Conservation (phyloP, 2,888 invertebrate species). For the Stenurella melanura region DNA sequence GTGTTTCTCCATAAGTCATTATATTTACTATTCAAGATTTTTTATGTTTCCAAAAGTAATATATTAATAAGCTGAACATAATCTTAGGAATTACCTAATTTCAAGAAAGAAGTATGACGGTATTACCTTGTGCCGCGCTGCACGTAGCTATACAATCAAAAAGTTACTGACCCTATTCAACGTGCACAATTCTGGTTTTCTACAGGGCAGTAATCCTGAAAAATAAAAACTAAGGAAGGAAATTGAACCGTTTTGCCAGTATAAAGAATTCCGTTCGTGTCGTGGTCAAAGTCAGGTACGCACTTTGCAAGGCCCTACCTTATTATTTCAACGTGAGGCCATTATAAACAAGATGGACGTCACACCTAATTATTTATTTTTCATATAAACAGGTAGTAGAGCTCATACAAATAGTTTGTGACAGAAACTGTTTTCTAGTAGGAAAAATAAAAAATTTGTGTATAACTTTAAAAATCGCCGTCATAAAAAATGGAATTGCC, state of each 20-base stretch:
- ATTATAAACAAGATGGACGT: background rate
- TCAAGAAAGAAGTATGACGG: background rate
- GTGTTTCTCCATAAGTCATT: no score
- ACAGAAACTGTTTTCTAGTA: no score
- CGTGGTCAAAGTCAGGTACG: conserved; percentile 17
- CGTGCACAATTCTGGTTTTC: background rate
- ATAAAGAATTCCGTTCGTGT: conserved; percentile 4
- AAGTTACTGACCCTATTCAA: background rate
- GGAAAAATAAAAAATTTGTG: no score
- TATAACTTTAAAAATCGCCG: no score
- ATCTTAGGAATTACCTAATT: background rate
- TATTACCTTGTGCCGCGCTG: background rate
- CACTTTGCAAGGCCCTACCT: conserved; percentile 6
- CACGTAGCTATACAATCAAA: no score
- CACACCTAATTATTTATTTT: background rate
- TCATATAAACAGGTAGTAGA: background rate
- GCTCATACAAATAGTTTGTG: background rate
- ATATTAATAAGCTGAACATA: background rate
- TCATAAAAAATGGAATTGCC: no score
- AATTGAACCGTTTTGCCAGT: background rate
- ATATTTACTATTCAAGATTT: background rate
- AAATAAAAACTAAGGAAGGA: background rate
- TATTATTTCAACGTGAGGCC: conserved; percentile 15
- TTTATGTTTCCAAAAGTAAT: background rate
- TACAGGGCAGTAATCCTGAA: background rate